Evolutionary conservation across 2,888 invertebrate species (phyloP), one percentile per base, ranked within the genome.

Genomic region (Macrosoma leucophasiata): DNA sequence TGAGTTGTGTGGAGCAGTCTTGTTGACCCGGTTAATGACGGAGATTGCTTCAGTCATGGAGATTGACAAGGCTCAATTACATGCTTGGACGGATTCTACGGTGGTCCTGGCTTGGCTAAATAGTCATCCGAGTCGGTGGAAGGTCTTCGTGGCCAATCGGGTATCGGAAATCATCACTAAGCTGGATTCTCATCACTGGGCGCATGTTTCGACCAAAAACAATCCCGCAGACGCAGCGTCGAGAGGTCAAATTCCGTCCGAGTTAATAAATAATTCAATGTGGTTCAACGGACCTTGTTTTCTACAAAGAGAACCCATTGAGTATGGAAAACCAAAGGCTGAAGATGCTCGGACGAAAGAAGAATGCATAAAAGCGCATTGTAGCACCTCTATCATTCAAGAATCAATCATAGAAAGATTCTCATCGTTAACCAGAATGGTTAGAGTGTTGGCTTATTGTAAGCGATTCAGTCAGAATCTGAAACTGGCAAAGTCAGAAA

Each of bases 181-280:
- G 2, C 2, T 50, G n/a, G 33, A 47, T 4, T 12, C 4, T 13
- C 18, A 28, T 2, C 33, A 34, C 12, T 37, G 36, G 28, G 7
- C 19, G 24, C 29, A 52, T 28, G 43, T 55, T 1, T 4, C 29
- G 3, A 41, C 49, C 0, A 19, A 20, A 1, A 24, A 46, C 4
- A 58, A 58, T 28, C 53, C 55, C 1, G 55, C 54, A 0, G 55
- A 59, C 28, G 39, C 36, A 20, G 53, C 55, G 0, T 52, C 57
- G 10, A 33, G 55, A 14, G 52, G 55, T 4, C 1, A 46, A 6
- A 2, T 7, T 2, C 31, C 46, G 1, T 12, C n/a, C 8, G 40
- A 35, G 6, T 24, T 36, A 13, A 8, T 19, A 4, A 17, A 31
- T 1, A 11, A 28, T 22, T 5, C 17, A 4, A 8, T 42, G 6